Percentiles rank a stretch among this genome's conserved stretches.
These are phyloP conservation scores for Probosciger aterrimus DNA, from an alignment of 2,113 vertebrate genomes.

Conservation along the genomic window DNA sequence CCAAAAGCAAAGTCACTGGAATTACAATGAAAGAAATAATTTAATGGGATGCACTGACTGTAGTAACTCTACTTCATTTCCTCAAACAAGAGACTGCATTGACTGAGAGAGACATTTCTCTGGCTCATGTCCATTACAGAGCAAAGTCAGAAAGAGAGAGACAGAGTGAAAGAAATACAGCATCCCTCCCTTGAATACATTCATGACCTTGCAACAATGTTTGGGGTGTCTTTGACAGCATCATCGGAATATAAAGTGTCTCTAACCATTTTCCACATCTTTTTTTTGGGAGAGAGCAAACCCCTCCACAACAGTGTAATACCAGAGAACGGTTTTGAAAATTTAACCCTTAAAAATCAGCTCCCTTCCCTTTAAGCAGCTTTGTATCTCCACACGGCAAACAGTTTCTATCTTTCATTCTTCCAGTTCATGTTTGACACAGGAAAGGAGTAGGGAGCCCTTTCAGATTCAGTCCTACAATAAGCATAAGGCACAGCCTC, in stretches of 20 bases:
- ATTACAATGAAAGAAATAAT: slow-evolving; percentile 32
- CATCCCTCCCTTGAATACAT: background rate
- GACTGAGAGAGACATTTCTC: background rate
- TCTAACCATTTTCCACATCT: background rate
- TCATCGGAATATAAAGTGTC: background rate
- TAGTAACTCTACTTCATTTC: slow-evolving; percentile 1
- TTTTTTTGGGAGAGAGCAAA: background rate
- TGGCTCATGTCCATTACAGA: slow-evolving; percentile 18
- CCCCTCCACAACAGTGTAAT: background rate
- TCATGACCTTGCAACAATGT: background rate
- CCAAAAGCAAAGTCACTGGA: background rate
- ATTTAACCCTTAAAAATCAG: background rate
- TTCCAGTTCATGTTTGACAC: background rate
- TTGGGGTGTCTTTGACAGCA: background rate
- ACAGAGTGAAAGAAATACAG: background rate
- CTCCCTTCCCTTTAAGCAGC: background rate
- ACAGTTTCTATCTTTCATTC: background rate
- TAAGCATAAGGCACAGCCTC: background rate
- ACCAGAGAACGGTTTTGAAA: background rate
- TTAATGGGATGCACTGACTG: slow-evolving; percentile 14
- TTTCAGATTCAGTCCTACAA: background rate
- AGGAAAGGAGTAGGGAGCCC: background rate
- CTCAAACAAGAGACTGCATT: slow-evolving; percentile 47
- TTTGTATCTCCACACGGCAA: background rate
- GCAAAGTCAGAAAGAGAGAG: slow-evolving; percentile 12